Percentiles rank a stretch among this genome's conserved stretches.
Evolutionary conservation across 35 echinoderm and acorn worm species (phyloP).

Genomic region (Anneissia japonica): DNA sequence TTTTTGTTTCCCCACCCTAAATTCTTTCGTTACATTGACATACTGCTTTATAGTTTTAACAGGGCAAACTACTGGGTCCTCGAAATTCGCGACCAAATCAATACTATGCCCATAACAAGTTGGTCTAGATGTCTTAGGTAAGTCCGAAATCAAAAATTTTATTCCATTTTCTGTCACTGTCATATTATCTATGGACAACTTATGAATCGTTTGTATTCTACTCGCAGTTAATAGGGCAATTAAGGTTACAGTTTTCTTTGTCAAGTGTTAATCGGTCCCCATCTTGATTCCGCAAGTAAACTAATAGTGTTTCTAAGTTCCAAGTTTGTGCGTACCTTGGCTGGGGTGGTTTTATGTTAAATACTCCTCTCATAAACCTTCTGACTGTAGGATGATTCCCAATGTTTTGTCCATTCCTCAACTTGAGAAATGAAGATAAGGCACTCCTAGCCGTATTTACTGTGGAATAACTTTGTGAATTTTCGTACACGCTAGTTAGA

Average conservation of each 20-base stretch:
- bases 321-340: slow-evolving; percentile 17
- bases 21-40: no score
- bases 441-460: slow-evolving; percentile 27
- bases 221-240: not conserved
- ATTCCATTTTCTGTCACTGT: no score
- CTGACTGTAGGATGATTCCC: slow-evolving; percentile 30
- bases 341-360: slow-evolving; percentile 27
- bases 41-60: no score
- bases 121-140: no score
- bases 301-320: not conserved
- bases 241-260: not conserved
- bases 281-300: not conserved
- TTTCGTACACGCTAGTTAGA: no score
- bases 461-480: not conserved
- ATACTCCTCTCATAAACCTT: slow-evolving; percentile 44
- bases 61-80: no score
- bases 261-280: not conserved
- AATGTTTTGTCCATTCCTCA: not conserved
- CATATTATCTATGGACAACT: not conserved
- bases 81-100: no score
- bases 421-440: slow-evolving; percentile 24
- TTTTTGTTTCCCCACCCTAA: no score
- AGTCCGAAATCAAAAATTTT: no score
- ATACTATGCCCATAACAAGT: no score
- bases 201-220: not conserved